Conservation (phyloP, 92 coral and sea anemone species). For the Parazoanthus swiftii region DNA sequence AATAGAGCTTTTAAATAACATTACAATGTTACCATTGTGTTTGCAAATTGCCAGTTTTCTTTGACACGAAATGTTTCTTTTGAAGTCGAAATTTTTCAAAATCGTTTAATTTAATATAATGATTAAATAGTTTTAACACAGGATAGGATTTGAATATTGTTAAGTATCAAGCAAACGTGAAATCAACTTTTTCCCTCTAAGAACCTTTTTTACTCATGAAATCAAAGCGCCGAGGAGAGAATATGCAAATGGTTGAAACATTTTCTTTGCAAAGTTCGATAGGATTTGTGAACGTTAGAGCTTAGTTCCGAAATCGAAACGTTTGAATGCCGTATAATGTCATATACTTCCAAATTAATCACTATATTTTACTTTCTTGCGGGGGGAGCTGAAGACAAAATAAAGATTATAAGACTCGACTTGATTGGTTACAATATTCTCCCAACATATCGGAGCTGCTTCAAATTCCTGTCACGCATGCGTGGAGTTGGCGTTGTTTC, state of each 20-base stretch:
- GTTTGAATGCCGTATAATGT: not conserved
- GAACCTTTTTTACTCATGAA: not conserved
- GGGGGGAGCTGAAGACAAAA: not conserved
- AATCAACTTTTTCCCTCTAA: not conserved
- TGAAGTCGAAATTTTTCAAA: not conserved
- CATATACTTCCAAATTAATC: not conserved
- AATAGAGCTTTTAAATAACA: not conserved
- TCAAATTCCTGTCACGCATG: conserved; percentile 39
- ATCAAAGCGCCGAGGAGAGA: not conserved
- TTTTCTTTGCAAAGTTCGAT: not conserved
- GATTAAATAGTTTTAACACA: not conserved
- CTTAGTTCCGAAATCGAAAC: not conserved
- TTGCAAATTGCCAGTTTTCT: not conserved
- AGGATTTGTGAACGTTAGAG: not conserved
- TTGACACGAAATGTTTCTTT: not conserved
- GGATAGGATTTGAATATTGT: not conserved
- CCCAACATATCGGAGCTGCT: conserved; percentile 19
- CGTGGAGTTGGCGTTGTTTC: conserved; percentile 42
- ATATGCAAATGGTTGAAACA: too few relatives aligned
- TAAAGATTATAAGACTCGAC: not conserved
- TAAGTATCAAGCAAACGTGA: too few relatives aligned
- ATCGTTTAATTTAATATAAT: not conserved
- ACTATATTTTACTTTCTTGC: not conserved
- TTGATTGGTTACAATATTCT: conserved; percentile 23
- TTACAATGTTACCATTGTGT: not conserved